Evolutionary conservation across 2,797 vertebrate genomes (phyloP).

Genomic region (Natrix natrix): DNA sequence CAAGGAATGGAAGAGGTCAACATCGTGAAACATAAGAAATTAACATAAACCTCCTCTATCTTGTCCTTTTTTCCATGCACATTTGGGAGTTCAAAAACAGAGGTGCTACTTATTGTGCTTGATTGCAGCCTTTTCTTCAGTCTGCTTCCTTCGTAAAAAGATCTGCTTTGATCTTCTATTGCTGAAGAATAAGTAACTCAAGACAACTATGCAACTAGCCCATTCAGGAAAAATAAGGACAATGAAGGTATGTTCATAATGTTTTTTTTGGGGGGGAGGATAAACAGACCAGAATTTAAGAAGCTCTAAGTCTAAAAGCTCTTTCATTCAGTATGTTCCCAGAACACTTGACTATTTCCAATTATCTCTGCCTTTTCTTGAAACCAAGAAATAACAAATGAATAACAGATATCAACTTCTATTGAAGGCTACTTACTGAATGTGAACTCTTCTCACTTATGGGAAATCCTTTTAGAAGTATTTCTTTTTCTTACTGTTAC

Average conservation of each 20-base stretch:
- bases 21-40: not conserved
- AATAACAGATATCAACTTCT: slow-evolving; percentile 74
- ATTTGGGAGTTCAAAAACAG: slow-evolving; percentile 4
- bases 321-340: slow-evolving; percentile 71
- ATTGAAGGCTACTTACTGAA: slow-evolving; percentile 69
- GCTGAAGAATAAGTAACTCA: slow-evolving; percentile 52
- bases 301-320: slow-evolving; percentile 61
- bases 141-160: slow-evolving; percentile 29
- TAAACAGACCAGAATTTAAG: slow-evolving; percentile 63
- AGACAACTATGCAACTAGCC: slow-evolving; percentile 52
- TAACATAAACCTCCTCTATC: not conserved
- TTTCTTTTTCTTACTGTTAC: slow-evolving; percentile 71
- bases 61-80: not conserved
- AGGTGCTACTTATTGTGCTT: slow-evolving; percentile 10
- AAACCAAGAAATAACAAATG: slow-evolving; percentile 72
- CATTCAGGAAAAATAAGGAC: slow-evolving; percentile 62
- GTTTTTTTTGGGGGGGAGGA: slow-evolving; percentile 52
- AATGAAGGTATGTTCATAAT: slow-evolving; percentile 62
- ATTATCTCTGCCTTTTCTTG: slow-evolving; percentile 69
- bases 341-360: slow-evolving; percentile 71
- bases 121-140: slow-evolving; percentile 4
- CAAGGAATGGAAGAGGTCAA: not conserved
- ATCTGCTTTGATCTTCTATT: slow-evolving; percentile 62
- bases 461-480: slow-evolving; percentile 66
- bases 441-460: slow-evolving; percentile 66